Evolutionary conservation across 2,113 vertebrate species (phyloP).

Genomic region (Prionailurus viverrinus): DNA sequence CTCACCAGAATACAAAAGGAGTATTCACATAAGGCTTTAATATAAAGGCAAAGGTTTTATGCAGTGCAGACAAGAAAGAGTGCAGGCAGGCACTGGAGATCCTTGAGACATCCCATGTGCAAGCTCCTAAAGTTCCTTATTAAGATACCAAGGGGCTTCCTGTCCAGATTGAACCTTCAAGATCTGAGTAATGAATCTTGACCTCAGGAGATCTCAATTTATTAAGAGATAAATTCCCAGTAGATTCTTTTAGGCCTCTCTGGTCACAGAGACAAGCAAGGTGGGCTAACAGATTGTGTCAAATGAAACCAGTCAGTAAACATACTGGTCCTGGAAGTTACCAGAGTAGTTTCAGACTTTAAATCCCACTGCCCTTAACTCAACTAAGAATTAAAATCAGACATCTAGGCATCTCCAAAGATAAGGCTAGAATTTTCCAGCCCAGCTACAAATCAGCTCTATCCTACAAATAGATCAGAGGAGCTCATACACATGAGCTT

Average conservation of each 20-base stretch:
- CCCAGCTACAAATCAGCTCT: background rate
- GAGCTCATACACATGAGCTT: background rate
- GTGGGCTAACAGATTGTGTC: background rate
- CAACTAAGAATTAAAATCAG: background rate
- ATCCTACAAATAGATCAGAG: background rate
- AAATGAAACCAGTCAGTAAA: background rate
- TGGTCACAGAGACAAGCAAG: background rate
- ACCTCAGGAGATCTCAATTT: background rate
- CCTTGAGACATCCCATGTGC: background rate
- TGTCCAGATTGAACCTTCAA: background rate
- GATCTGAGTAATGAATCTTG: background rate
- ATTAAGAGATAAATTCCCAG: background rate
- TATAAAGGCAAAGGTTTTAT: background rate
- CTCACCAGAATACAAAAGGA: background rate
- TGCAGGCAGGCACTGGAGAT: background rate
- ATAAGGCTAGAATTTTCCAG: background rate
- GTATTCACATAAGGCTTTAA: background rate
- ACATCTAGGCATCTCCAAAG: background rate
- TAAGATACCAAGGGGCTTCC: background rate
- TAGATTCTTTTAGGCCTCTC: background rate
- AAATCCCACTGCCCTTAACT: background rate
- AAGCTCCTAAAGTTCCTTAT: background rate
- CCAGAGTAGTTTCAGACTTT: background rate
- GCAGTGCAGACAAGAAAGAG: background rate
- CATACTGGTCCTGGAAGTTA: background rate